phyloP scores from a whole-genome alignment of 2,888 invertebrate genomes.

The Drosophila engyochracea region DNA sequence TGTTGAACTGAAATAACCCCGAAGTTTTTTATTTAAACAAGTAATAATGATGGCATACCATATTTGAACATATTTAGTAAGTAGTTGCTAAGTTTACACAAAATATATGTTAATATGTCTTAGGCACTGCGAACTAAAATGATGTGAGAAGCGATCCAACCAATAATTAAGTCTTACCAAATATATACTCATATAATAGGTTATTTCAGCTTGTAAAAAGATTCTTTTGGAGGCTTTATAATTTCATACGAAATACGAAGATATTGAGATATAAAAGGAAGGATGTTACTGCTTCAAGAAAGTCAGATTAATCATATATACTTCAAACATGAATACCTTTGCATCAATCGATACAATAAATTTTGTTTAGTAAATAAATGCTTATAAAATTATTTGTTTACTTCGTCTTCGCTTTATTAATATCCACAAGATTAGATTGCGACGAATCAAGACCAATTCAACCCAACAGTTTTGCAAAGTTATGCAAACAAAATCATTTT shows the following conservation, averaged over 20 bases:
- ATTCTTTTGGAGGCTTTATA: background rate
- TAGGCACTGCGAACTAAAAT: background rate
- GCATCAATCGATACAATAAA: too few relatives aligned
- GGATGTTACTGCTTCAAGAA: background rate
- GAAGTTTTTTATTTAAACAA: conserved; percentile 27
- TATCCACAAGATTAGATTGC: conserved; percentile 17
- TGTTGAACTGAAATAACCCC: conserved; percentile 60
- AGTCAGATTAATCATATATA: background rate
- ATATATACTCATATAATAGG: background rate
- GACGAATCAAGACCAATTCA: background rate
- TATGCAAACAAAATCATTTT: background rate
- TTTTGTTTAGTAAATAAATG: background rate
- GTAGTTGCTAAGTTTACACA: conserved; percentile 12
- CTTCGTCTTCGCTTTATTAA: background rate
- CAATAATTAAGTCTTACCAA: background rate
- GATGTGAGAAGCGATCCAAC: background rate
- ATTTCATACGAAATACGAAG: background rate
- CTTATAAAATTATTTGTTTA: background rate
- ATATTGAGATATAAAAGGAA: background rate
- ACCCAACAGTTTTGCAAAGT: background rate
- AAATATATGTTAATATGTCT: conserved; percentile 4
- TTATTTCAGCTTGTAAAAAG: background rate
- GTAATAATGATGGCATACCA: conserved; percentile 31
- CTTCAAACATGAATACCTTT: background rate
- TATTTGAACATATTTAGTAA: conserved; percentile 4